These are phyloP conservation scores for Myrmecophaga tridactyla DNA, from an alignment of 2,113 vertebrate species.

Conservation along the genomic window DNA sequence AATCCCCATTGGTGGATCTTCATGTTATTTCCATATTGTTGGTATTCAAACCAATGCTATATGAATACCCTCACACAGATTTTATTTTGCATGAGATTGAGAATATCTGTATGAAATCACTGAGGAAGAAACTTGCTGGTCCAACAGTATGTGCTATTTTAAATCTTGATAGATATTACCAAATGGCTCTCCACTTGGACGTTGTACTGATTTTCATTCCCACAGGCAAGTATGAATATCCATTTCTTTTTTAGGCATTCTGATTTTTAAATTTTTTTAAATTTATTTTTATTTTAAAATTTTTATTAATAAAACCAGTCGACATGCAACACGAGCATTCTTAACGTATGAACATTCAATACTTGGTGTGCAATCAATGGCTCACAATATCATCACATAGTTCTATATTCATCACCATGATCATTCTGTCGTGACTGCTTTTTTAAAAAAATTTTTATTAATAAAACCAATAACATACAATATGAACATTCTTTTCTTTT, in stretches of 20 bases:
- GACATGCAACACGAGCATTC: no score
- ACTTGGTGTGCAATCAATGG: no score
- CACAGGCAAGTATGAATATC: background rate
- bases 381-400: no score
- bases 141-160: background rate
- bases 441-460: no score
- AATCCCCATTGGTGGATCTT: background rate
- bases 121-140: background rate
- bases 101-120: background rate
- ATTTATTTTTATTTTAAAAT: no score
- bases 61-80: background rate
- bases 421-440: no score
- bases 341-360: no score
- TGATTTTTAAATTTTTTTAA: background rate
- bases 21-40: background rate
- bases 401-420: no score
- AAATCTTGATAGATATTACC: background rate
- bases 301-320: no score
- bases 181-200: constrained; percentile 23
- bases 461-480: no score
- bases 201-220: background rate
- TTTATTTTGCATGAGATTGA: background rate
- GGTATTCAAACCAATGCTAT: background rate
- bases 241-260: background rate
- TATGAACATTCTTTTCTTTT: no score